Evolutionary conservation across 2,888 invertebrate species (phyloP), one percentile per base, ranked within the genome.

Genomic region (Atrina japonica): DNA sequence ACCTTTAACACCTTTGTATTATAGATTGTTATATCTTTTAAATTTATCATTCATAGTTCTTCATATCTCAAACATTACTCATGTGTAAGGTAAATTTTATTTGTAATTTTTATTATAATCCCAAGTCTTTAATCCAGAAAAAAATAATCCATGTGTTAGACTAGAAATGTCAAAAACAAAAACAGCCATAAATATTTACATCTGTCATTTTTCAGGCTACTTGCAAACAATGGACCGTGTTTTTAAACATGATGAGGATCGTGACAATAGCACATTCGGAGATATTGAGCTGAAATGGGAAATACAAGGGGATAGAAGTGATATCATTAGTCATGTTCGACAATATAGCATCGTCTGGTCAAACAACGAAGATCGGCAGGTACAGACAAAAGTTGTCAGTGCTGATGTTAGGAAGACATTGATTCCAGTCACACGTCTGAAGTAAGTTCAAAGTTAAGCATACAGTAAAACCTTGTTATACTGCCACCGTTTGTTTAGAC

Each of bases 301-400:
- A 1, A 75, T 85, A 1, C 86, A 87, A 75, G 87, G 86, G 3
- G 80, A 83, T 23, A 76, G 76, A 35, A 70, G 71, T 41, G 29
- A 49, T 47, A 56, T 53, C 18, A 27, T 53, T 21, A 76, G 81
- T 29, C 75, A 87, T 49, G 68, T 86, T 35, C 84, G 85, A 70
- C 90, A 91, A 81, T 88, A 86, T 76, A 87, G 85, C 66, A 73
- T 90, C 27, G 80, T 85, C 43, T 91, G 90, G 90, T 87, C 81
- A 70, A 83, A 83, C 41, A 78, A 82, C n/a, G 87, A 84, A 49
- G 88, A 90, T 53, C 74, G 84, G 35, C 79, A 83, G 14, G 77
- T 87, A 16, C 89, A 89, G 76, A 87, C 85, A 25, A 88, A 88
- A 77, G 83, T 82, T 65, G 82, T 90, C 41, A 85, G 86, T 30